Percentiles rank a stretch among this genome's conserved stretches.
Conservation (phyloP, 2,113 vertebrate genomes). For the Oceanites oceanicus region DNA sequence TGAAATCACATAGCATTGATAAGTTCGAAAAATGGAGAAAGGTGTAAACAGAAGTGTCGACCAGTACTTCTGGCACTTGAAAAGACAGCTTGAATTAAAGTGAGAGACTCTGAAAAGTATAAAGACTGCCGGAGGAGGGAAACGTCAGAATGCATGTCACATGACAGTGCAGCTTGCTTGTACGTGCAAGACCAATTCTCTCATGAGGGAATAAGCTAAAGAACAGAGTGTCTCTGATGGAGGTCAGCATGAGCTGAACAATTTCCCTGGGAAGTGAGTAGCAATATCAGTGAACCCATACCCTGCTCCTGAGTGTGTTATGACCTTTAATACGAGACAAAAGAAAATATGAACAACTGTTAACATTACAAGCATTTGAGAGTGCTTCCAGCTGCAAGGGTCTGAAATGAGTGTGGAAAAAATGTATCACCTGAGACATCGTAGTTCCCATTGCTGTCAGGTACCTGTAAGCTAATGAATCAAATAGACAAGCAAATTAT, state of each 20-base stretch:
- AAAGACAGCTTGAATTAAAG: constrained; percentile 27
- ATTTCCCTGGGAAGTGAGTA: not conserved
- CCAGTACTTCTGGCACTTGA: not conserved
- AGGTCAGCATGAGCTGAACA: not conserved
- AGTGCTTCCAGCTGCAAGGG: not conserved
- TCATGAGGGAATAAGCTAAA: not conserved
- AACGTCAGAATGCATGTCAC: not conserved
- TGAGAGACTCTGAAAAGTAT: constrained; percentile 21
- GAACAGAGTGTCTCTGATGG: not conserved
- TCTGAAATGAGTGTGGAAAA: not conserved
- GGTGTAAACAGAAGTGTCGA: constrained; percentile 34
- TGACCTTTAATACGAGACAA: not conserved
- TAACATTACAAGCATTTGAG: not conserved
- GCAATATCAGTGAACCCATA: not conserved
- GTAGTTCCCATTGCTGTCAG: not conserved
- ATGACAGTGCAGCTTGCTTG: not conserved
- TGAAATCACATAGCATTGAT: not conserved
- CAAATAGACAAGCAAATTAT: not conserved
- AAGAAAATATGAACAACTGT: not conserved
- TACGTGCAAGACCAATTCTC: constrained; percentile 11
- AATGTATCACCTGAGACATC: not conserved
- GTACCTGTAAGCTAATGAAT: not conserved
- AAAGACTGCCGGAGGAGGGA: not conserved
- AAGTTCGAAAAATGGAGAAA: constrained; percentile 11
- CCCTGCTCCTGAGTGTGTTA: not conserved